phyloP scores from a whole-genome alignment of 2,113 vertebrate genomes.

The Fulica atra region DNA sequence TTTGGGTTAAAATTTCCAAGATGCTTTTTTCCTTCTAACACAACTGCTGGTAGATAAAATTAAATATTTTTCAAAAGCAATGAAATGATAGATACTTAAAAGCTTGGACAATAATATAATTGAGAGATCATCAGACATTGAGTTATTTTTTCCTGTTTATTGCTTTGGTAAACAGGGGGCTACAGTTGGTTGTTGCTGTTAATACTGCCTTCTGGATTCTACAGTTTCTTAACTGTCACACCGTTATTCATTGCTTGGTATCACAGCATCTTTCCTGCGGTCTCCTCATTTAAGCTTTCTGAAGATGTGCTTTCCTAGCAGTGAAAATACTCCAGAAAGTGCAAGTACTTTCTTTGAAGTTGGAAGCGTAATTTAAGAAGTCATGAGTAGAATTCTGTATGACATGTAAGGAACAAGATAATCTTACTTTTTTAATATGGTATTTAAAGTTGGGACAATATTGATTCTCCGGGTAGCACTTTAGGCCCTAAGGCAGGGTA shows the following conservation, averaged over 20 bases:
- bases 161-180: background rate
- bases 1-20: background rate
- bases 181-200: background rate
- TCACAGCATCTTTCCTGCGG: background rate
- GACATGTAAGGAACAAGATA: conserved; percentile 34
- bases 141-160: background rate
- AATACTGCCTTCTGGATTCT: background rate
- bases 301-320: background rate
- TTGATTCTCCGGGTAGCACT: conserved; percentile 28
- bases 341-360: background rate
- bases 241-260: background rate
- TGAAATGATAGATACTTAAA: background rate
- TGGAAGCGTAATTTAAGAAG: conserved; percentile 1
- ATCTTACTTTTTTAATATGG: conserved; percentile 28
- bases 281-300: background rate
- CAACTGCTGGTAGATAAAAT: background rate
- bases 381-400: conserved; percentile 4
- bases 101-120: background rate
- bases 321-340: background rate
- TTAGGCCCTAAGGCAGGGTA: conserved; percentile 19
- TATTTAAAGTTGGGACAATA: conserved; percentile 42
- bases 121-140: background rate
- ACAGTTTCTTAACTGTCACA: background rate
- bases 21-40: background rate
- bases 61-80: background rate